phyloP scores from a whole-genome alignment of 2,888 invertebrate species.

The Chaetogeoica ovagalla region DNA sequence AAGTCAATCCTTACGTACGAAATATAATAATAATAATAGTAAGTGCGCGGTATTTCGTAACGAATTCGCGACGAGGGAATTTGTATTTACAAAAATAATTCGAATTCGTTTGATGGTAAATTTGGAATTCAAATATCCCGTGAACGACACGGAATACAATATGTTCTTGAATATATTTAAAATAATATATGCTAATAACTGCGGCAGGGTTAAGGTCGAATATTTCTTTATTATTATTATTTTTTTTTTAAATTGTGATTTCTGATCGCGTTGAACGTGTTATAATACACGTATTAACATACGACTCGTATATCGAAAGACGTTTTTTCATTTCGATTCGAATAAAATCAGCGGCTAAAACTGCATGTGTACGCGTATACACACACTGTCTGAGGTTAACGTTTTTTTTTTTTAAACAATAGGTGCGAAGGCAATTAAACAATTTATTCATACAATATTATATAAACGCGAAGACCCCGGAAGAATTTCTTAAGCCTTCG shows the following conservation, averaged over 20 bases:
- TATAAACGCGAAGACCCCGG: background rate
- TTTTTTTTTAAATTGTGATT: slow-evolving; percentile 16
- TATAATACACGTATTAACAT: too few species aligned
- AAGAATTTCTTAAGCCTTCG: too few species aligned
- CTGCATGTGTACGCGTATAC: background rate
- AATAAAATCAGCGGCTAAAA: slow-evolving; percentile 28
- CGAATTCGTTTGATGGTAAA: background rate
- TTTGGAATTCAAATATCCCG: background rate
- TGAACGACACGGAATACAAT: background rate
- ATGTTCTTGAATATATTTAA: slow-evolving; percentile 32
- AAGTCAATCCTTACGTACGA: too few species aligned
- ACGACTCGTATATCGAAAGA: background rate
- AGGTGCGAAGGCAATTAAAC: background rate
- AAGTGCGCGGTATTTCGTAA: too few species aligned
- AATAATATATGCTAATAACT: slow-evolving; percentile 5
- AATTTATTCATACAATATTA: background rate
- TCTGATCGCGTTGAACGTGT: slow-evolving; percentile 7
- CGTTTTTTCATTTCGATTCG: slow-evolving; percentile 33
- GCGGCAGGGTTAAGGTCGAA: slow-evolving; percentile 20
- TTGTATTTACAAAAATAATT: background rate
- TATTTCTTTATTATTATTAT: background rate
- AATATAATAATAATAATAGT: too few species aligned
- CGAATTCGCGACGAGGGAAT: too few species aligned
- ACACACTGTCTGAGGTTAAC: slow-evolving; percentile 27
- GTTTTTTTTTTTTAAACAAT: slow-evolving; percentile 31